Percentiles rank a stretch among this genome's conserved stretches.
Conservation (phyloP, 2,113 vertebrate genomes). For the Rhodinocichla rosea region DNA sequence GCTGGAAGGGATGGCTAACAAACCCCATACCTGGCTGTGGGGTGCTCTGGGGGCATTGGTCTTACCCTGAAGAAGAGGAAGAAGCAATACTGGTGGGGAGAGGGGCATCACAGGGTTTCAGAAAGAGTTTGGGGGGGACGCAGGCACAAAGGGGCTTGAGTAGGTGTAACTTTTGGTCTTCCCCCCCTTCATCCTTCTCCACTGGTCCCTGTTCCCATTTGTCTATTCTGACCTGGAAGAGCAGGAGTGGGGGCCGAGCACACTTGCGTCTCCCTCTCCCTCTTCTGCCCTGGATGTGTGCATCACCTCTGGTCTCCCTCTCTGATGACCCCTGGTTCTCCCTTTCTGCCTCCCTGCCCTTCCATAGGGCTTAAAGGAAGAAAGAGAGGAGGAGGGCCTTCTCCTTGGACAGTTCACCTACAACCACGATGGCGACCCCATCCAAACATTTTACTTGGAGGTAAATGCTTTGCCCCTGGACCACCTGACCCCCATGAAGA, state of each 20-base stretch:
- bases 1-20: fast-evolving
- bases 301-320: background rate
- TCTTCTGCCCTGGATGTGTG: background rate
- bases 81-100: background rate
- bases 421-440: slow-evolving; percentile 78
- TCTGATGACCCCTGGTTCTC: background rate
- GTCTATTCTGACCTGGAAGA: background rate
- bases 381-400: slow-evolving; percentile 79
- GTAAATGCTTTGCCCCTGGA: slow-evolving; percentile 52
- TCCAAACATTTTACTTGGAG: slow-evolving; percentile 86
- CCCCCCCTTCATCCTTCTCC: background rate
- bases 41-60: background rate
- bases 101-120: background rate
- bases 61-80: background rate
- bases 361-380: slow-evolving; percentile 81
- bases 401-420: slow-evolving; percentile 86
- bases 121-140: background rate
- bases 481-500: fast-evolving
- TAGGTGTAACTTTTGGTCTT: background rate
- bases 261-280: fast-evolving
- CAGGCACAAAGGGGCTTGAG: background rate
- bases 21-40: background rate
- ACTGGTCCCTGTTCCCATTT: background rate
- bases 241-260: background rate
- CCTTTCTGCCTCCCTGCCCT: background rate